Evolutionary conservation across 2,113 vertebrate genomes (phyloP).

Genomic region (Bambusicola thoracicus): DNA sequence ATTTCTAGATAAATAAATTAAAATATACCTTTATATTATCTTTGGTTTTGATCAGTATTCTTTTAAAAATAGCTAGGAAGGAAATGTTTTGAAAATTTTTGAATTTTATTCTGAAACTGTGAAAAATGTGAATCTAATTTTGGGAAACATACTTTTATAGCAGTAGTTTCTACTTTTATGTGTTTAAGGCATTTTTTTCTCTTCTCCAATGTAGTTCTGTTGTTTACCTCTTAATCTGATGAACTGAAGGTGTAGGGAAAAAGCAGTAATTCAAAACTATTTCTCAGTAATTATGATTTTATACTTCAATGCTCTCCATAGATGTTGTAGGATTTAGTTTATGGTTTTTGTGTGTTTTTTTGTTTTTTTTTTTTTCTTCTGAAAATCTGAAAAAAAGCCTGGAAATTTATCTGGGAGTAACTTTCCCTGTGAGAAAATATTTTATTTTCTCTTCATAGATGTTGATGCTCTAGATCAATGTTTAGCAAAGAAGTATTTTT

Average conservation of each 20-base stretch:
- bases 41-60: neutral
- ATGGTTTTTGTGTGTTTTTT: too few species aligned
- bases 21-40: neutral
- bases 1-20: neutral
- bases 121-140: neutral
- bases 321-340: neutral
- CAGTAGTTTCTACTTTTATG: neutral
- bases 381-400: neutral
- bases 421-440: neutral
- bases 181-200: neutral
- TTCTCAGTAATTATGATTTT: neutral
- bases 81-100: neutral
- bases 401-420: neutral
- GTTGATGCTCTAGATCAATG: neutral
- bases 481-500: slow-evolving; percentile 24
- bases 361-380: neutral
- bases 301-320: neutral
- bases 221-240: neutral
- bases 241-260: neutral
- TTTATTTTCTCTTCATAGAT: neutral
- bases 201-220: neutral
- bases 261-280: neutral
- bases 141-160: neutral
- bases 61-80: neutral
- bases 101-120: neutral